Percentiles rank a stretch among this genome's conserved stretches.
Evolutionary conservation across 2,888 invertebrate species (phyloP).

Genomic region (Serripes groenlandicus): DNA sequence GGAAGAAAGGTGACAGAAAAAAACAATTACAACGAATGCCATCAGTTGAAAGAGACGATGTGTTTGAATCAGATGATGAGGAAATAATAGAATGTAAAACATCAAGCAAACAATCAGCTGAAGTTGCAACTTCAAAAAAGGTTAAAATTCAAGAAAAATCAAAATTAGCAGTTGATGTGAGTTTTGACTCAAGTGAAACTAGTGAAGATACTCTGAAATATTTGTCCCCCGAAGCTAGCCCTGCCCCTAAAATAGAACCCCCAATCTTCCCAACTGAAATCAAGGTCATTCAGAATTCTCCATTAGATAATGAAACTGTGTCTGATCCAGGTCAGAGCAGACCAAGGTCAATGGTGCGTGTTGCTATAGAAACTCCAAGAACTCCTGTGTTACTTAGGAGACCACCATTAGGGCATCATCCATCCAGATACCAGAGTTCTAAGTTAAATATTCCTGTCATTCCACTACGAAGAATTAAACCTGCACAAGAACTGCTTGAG

Average conservation of each 20-base stretch:
- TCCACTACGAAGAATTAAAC: conserved; percentile 80
- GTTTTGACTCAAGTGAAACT: conserved; percentile 68
- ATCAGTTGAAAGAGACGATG: conserved; percentile 57
- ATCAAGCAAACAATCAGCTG: conserved; percentile 22
- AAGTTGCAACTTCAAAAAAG: conserved; percentile 41
- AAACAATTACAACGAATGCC: conserved; percentile 40
- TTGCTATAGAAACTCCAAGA: conserved; percentile 54
- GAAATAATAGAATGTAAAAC: conserved; percentile 49
- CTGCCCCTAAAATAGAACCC: conserved; percentile 58
- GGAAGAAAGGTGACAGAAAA: conserved; percentile 53
- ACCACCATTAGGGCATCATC: conserved; percentile 53
- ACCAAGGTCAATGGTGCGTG: conserved; percentile 58
- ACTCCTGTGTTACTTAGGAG: conserved; percentile 59
- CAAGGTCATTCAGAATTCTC: conserved; percentile 40
- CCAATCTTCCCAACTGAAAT: conserved; percentile 58
- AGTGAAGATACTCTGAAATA: conserved; percentile 69
- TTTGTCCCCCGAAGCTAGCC: conserved; percentile 66
- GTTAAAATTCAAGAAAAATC: conserved; percentile 45
- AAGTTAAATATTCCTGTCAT: conserved; percentile 66
- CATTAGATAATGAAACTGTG: conserved; percentile 46
- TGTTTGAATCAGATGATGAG: conserved; percentile 58
- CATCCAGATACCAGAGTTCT: conserved; percentile 58
- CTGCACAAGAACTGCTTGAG: conserved; percentile 83
- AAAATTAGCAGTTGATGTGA: conserved; percentile 44
- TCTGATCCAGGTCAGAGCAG: conserved; percentile 66